Evolutionary conservation across 2,113 vertebrate species (phyloP).

Genomic region (Gymnocephalus cernua): DNA sequence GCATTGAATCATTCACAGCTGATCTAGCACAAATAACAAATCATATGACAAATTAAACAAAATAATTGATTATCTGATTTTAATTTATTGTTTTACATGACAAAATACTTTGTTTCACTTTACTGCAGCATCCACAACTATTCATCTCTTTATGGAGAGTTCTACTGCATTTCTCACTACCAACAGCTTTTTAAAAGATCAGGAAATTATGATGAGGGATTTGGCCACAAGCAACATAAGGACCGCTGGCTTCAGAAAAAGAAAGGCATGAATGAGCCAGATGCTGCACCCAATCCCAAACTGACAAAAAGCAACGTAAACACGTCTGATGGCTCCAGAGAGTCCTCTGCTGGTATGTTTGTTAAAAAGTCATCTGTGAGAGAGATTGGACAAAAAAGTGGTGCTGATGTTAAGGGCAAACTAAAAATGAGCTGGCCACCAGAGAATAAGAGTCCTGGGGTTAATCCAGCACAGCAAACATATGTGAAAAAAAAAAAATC

Average conservation of each 20-base stretch:
- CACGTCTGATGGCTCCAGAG: constrained; percentile 9
- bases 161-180: constrained; percentile 85
- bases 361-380: constrained; percentile 63
- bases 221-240: constrained; percentile 84
- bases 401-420: constrained; percentile 67
- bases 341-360: constrained; percentile 8
- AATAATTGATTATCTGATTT: constrained; percentile 5
- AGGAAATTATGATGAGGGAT: constrained; percentile 86
- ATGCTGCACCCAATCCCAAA: constrained; percentile 42
- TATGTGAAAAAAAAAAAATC: constrained; percentile 41
- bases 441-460: constrained; percentile 65
- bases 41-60: not conserved
- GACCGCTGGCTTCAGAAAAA: constrained; percentile 81
- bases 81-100: not conserved
- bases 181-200: constrained; percentile 84
- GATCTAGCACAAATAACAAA: constrained; percentile 7
- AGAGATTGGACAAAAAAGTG: constrained; percentile 53
- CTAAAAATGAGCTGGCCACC: constrained; percentile 82
- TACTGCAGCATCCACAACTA: constrained; percentile 83
- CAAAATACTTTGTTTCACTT: constrained; percentile 33
- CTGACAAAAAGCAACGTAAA: constrained; percentile 39
- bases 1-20: not conserved
- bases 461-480: constrained; percentile 3
- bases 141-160: constrained; percentile 83
- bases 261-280: constrained; percentile 59